A percentile compares a stretch with the other conserved stretches of the same genome.
Conservation (phyloP, 2,888 invertebrate species). For the Chorisops tibialis region DNA sequence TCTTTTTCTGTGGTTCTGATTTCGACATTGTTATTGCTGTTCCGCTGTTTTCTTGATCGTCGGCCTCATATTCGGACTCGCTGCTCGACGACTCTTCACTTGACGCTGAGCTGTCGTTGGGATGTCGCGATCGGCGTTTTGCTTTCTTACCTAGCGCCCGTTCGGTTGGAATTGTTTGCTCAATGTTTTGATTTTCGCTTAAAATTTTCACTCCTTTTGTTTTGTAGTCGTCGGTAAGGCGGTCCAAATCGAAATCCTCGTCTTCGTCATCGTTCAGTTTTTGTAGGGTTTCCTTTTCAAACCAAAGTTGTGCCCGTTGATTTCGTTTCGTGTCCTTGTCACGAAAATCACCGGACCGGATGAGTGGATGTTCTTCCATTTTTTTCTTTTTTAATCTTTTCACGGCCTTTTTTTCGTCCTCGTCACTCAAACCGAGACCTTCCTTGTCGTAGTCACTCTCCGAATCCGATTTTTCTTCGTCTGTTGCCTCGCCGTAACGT, state of each 20-base stretch:
- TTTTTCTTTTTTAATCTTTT: conserved; percentile 44
- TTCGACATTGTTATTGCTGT: too few relatives aligned
- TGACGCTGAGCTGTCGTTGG: conserved; percentile 38
- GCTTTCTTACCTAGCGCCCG: conserved; percentile 46
- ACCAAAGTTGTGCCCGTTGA: conserved; percentile 82
- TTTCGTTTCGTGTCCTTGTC: conserved; percentile 69
- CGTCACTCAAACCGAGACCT: conserved; percentile 32
- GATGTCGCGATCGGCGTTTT: conserved; percentile 45
- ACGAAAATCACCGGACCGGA: conserved; percentile 75
- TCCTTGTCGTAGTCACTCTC: conserved; percentile 26
- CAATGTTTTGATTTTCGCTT: conserved; percentile 39
- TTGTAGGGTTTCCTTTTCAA: conserved; percentile 79
- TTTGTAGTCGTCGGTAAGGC: conserved; percentile 67
- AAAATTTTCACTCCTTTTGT: conserved; percentile 62
- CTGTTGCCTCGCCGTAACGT: conserved; percentile 57
- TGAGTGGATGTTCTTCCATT: conserved; percentile 62
- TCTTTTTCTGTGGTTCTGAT: conserved; percentile 51
- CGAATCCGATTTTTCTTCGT: conserved; percentile 31
- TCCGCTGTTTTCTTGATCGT: conserved; percentile 36
- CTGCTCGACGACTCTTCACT: conserved; percentile 38
- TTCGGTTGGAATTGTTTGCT: conserved; percentile 2
- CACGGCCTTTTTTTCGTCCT: conserved; percentile 52
- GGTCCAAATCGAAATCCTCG: conserved; percentile 82
- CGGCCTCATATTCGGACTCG: conserved; percentile 44
- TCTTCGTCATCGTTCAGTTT: conserved; percentile 77